Conservation (phyloP, 2,797 vertebrate genomes). For the Typhlichthys eigenmanni region DNA sequence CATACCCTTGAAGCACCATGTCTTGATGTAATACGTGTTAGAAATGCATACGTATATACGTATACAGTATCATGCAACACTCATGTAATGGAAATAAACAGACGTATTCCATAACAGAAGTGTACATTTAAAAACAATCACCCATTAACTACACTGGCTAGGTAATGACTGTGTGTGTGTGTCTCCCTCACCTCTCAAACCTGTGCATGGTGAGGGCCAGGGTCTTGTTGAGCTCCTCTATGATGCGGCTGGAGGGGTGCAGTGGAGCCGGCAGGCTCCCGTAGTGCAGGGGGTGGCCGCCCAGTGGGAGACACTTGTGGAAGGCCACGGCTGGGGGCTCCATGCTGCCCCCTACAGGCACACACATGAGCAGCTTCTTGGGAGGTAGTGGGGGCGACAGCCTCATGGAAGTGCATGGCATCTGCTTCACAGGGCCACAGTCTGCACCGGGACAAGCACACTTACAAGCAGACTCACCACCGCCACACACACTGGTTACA, state of each 20-base stretch:
- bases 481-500: too few species aligned
- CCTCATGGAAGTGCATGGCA: constrained; percentile 90
- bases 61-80: too few species aligned
- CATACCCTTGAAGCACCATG: too few species aligned
- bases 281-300: constrained; percentile 87
- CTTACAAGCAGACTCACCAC: background rate
- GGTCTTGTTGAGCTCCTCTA: constrained; percentile 96
- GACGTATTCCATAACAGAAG: too few species aligned
- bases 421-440: constrained; percentile 88
- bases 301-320: constrained; percentile 86
- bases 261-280: constrained; percentile 82
- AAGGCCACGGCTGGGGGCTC: constrained; percentile 85
- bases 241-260: constrained; percentile 90
- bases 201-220: constrained; percentile 97
- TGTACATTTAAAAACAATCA: too few species aligned
- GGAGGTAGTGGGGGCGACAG: constrained; percentile 97
- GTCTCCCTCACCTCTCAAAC: constrained; percentile 89
- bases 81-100: too few species aligned
- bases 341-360: constrained; percentile 83
- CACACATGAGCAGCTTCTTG: constrained; percentile 98
- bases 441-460: constrained; percentile 66
- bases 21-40: too few species aligned
- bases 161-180: too few species aligned
- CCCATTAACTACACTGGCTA: too few species aligned
- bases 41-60: too few species aligned